Percentiles rank a stretch among this genome's conserved stretches.
Evolutionary conservation across 2,113 vertebrate species (phyloP).

Genomic region (Petromus typicus): DNA sequence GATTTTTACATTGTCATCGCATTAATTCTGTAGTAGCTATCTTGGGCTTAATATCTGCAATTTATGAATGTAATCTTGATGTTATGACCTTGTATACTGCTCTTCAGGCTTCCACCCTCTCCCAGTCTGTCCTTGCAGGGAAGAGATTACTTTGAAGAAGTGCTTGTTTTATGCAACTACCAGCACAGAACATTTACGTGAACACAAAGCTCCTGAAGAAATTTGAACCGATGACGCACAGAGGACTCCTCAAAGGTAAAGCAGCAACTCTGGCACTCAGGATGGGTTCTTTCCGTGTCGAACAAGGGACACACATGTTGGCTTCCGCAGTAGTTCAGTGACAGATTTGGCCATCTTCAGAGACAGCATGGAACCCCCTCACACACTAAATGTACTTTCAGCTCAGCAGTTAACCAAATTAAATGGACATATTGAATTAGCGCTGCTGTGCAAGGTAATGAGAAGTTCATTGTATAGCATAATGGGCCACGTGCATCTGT

Average conservation of each 20-base stretch:
- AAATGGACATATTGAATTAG: not conserved
- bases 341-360: constrained; percentile 12
- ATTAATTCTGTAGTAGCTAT: not conserved
- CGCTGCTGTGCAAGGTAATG: not conserved
- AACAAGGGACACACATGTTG: not conserved
- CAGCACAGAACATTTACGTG: not conserved
- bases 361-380: not conserved
- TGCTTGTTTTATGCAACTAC: not conserved
- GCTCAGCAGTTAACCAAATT: not conserved
- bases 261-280: constrained; percentile 31
- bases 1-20: constrained; percentile 44
- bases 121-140: not conserved
- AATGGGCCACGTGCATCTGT: not conserved
- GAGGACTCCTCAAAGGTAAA: constrained; percentile 37
- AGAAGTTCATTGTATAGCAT: not conserved
- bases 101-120: not conserved
- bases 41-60: not conserved
- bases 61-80: constrained; percentile 3
- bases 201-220: not conserved
- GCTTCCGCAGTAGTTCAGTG: constrained; percentile 13
- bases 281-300: constrained; percentile 12
- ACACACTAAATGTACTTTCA: not conserved
- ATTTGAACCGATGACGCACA: constrained; percentile 43
- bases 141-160: constrained; percentile 31
- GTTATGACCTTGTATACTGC: not conserved